Evolutionary conservation across 2,797 vertebrate genomes (phyloP), one percentile per base, ranked within the genome.

Genomic region (Micrastur ruficollis): DNA sequence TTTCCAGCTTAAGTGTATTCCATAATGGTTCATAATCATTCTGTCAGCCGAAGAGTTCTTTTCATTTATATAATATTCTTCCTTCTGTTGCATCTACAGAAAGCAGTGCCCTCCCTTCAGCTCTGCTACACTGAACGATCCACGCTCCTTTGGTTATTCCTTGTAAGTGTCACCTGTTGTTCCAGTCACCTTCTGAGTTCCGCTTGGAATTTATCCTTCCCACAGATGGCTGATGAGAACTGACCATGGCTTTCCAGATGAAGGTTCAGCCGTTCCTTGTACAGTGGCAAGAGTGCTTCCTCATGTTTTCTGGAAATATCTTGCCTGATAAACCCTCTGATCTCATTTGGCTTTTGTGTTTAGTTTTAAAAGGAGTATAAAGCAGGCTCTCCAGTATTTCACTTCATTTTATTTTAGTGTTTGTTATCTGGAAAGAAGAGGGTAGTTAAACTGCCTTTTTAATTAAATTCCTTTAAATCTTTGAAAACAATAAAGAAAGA

Each of bases 391-490:
- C 85, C 82, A 82, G 21, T 83, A 91, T 95, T 92, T 94, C 93
- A 95, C 93, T 95, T 93, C 79, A 91, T 86, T 95, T 94, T 91
- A 76, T 88, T 93, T 93, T 68, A 94, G 46, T 92, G 89, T 90
- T 93, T 96, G 91, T 75, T 95, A 93, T 95, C 72, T 91, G 91
- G 84, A 93, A 93, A 95, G 87, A 93, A 95, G 80, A 93, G 89
- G 62, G 85, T 83, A 88, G 91, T 95, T 94, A 95, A 97, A 97
- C 81, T 91, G 96, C 93, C 89, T 96, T 94, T 96, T 96, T 95
- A 96, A 97, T 97, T 96, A 96, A 96, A 94, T 93, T 95, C 94
- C 81, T 88, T 95, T 97, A 96, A 96, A 96, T 96, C 94, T 95
- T 38, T 72, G 87, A 93, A 93, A 97, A 97, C 94, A 96, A 94